phyloP scores from a whole-genome alignment of 1,140 invertebrate species.

The Phocides pigmalion region DNA sequence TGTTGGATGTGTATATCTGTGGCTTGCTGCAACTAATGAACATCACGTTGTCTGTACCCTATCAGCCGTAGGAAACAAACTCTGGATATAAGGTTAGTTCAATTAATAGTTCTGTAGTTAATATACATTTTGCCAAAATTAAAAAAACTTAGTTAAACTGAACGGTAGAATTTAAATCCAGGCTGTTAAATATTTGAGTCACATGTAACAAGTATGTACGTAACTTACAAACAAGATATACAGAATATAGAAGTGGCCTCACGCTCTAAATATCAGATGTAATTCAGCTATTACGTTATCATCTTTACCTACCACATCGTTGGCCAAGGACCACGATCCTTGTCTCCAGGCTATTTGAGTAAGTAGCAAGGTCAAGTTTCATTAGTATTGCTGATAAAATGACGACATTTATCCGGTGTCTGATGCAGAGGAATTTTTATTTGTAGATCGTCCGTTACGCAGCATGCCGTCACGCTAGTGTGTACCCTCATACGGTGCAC shows the following conservation, averaged over 20 bases:
- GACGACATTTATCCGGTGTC: slow-evolving; percentile 22
- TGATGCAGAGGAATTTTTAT: slow-evolving; percentile 41
- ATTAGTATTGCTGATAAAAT: slow-evolving; percentile 54
- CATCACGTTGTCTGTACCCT: too few relatives aligned
- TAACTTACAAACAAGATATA: slow-evolving; percentile 28
- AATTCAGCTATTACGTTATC: slow-evolving; percentile 51
- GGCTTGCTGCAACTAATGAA: too few relatives aligned
- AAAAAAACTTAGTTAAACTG: too few relatives aligned
- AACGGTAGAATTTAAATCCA: too few relatives aligned
- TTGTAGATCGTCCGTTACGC: slow-evolving; percentile 29
- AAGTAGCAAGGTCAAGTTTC: slow-evolving; percentile 64
- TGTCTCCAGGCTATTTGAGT: slow-evolving; percentile 63
- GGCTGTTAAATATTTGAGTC: too few relatives aligned
- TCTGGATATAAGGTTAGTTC: too few relatives aligned
- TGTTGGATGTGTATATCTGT: too few relatives aligned
- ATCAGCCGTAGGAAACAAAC: too few relatives aligned
- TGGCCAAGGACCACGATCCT: slow-evolving; percentile 47
- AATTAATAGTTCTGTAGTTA: too few relatives aligned
- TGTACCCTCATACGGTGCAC: slow-evolving; percentile 13
- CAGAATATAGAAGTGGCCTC: slow-evolving; percentile 50
- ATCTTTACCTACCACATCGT: slow-evolving; percentile 40
- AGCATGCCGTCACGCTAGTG: slow-evolving; percentile 28
- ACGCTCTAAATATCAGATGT: slow-evolving; percentile 55
- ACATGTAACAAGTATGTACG: neutral
- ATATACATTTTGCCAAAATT: too few relatives aligned